These are phyloP conservation scores for Diabrotica undecimpunctata DNA, from an alignment of 1,140 invertebrate species.

Conservation along the genomic window DNA sequence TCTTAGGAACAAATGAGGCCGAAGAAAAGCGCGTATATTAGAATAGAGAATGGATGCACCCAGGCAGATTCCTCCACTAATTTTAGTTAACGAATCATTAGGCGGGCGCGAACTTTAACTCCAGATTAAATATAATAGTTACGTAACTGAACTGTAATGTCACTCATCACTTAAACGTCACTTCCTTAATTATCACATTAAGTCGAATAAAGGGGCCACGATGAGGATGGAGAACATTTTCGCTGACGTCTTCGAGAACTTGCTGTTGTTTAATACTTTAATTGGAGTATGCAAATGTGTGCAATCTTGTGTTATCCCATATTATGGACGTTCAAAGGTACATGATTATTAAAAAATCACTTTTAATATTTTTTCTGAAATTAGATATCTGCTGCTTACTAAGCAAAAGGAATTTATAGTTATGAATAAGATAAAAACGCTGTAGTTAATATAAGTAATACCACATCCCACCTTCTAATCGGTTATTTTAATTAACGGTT, in stretches of 20 bases:
- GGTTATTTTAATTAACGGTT: too few relatives aligned
- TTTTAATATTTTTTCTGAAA: too few relatives aligned
- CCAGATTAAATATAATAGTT: slow-evolving; percentile 49
- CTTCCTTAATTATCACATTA: slow-evolving; percentile 46
- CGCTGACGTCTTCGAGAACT: not conserved
- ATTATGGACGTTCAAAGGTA: too few relatives aligned
- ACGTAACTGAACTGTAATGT: slow-evolving; percentile 44
- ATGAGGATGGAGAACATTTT: not conserved
- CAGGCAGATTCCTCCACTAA: slow-evolving; percentile 28
- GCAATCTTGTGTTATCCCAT: too few relatives aligned
- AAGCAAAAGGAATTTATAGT: too few relatives aligned
- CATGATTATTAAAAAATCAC: too few relatives aligned
- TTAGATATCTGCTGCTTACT: too few relatives aligned
- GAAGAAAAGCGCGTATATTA: slow-evolving; percentile 34
- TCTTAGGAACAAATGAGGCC: slow-evolving; percentile 34
- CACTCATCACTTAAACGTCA: slow-evolving; percentile 47
- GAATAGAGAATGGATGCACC: slow-evolving; percentile 30
- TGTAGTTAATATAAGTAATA: too few relatives aligned
- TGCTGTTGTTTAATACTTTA: not conserved
- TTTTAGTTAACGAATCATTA: slow-evolving; percentile 47
- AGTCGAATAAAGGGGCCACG: slow-evolving; percentile 24
- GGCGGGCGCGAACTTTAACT: slow-evolving; percentile 43
- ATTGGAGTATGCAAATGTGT: too few relatives aligned
- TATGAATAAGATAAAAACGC: too few relatives aligned
- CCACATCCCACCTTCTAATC: too few relatives aligned